Base-by-base conservation (phyloP, 2,113 vertebrate genomes). In the Brachyistius frenatus region DNA sequence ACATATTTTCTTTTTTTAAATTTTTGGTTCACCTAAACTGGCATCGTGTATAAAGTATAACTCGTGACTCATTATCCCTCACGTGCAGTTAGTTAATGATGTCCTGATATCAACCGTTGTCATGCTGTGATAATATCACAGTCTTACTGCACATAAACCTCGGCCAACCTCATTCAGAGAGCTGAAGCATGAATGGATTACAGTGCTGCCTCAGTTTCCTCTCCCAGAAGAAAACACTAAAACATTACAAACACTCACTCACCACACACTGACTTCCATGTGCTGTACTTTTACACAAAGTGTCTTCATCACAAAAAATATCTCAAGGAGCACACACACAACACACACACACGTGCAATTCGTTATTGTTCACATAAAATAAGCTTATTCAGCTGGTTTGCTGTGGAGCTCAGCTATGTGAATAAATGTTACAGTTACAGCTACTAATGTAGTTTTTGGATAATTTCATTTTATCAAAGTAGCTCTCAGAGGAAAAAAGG, bases 181-280 rank as follows among this genome's bases (percentile, higher is more conserved):
- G 49, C 66, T 53, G 13, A 73, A 68, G 47, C 33, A 65, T 78
- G 74, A 74, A 82, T 78, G 63, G 47, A 67, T 62, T 39, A 70
- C 54, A 68, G 56, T n/a, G 5, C 11, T 4, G n/a, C 14, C 62
- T 77, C 50, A 39, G 3, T 73, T 62, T 86, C 41, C 55, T 11
- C 49, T 68, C 36, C 49, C 16, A 46, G 44, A 76, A 35, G 16
- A 75, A 64, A 31, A 64, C 56, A 50, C 58, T n/a, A 31, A 67
- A 66, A 66, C 41, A 47, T 44, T 53, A 50, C 37, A 54, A 9
- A 53, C 46, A 83, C 49, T 41, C 73, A 58, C 53, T 53, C 79
- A 76, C 66, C 82, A 78, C 66, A 53, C 73, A 66, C 16, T 5
- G 30, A 73, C 49, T 66, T 37, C 6, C 33, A 63, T 58, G 46